Conservation (phyloP, 2,888 invertebrate genomes). For the Sycophila texana region DNA sequence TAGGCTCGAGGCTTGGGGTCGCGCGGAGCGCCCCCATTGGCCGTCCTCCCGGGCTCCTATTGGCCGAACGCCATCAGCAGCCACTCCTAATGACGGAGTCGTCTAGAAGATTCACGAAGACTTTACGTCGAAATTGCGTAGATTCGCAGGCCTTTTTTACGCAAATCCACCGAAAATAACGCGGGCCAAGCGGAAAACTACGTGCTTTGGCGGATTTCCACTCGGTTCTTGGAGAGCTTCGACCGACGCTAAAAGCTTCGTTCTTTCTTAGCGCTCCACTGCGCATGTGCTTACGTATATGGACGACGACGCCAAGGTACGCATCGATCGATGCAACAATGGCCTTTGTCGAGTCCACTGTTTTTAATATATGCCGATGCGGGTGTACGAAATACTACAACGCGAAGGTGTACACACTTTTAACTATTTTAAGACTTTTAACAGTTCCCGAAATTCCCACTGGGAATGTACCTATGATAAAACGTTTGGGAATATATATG, state of each 20-base stretch:
- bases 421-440: not conserved
- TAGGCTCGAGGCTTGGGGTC: constrained; percentile 7
- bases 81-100: not conserved
- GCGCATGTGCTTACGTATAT: not conserved
- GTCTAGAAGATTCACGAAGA: constrained; percentile 11
- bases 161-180: not conserved
- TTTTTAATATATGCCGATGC: too few species aligned
- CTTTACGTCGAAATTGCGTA: too few species aligned
- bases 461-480: too few species aligned
- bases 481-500: too few species aligned
- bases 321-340: constrained; percentile 6
- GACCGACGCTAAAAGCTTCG: not conserved
- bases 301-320: too few species aligned
- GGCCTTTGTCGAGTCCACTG: constrained; percentile 9
- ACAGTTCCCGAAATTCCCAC: too few species aligned
- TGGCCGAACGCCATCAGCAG: not conserved
- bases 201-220: not conserved
- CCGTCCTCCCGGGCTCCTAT: not conserved
- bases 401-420: not conserved
- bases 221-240: not conserved
- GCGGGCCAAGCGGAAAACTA: not conserved
- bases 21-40: not conserved
- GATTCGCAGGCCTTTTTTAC: not conserved
- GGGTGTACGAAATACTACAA: too few species aligned
- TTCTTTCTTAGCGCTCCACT: not conserved